These are phyloP conservation scores for Anguilla obscura DNA, from an alignment of 2,797 vertebrate species.

Conservation along the genomic window DNA sequence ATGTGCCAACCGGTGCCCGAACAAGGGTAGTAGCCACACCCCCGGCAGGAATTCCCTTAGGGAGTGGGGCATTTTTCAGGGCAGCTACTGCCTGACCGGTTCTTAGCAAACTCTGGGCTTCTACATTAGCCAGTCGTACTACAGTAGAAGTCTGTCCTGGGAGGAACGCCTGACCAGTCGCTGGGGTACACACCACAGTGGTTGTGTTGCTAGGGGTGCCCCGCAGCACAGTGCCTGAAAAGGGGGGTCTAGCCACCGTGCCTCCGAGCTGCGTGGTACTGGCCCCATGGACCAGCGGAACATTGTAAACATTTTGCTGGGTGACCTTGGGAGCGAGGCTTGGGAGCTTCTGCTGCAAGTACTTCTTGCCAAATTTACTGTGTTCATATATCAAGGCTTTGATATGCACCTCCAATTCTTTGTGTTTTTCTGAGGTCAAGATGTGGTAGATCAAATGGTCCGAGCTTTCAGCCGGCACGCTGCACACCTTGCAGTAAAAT, in stretches of 20 bases:
- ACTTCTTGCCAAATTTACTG: slow-evolving; percentile 56
- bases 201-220: slow-evolving; percentile 59
- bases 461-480: slow-evolving; percentile 75
- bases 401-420: slow-evolving; percentile 83
- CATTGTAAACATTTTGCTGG: slow-evolving; percentile 58
- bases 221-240: slow-evolving; percentile 53
- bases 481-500: slow-evolving; percentile 90
- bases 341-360: slow-evolving; percentile 42
- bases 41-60: slow-evolving; percentile 53
- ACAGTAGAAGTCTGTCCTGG: slow-evolving; percentile 76
- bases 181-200: slow-evolving; percentile 65
- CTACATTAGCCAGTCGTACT: slow-evolving; percentile 76
- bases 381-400: slow-evolving; percentile 82
- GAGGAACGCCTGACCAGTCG: slow-evolving; percentile 67
- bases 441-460: slow-evolving; percentile 93
- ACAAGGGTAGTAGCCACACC: slow-evolving; percentile 55
- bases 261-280: slow-evolving; percentile 26
- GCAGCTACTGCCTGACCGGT: slow-evolving; percentile 67
- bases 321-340: slow-evolving; percentile 74
- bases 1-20: slow-evolving; percentile 36
- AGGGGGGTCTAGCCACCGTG: background rate
- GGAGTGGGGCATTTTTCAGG: slow-evolving; percentile 63
- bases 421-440: slow-evolving; percentile 85
- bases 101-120: slow-evolving; percentile 74
- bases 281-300: slow-evolving; percentile 48